phyloP scores from a whole-genome alignment of 2,113 vertebrate species.

The Grammomys surdaster region DNA sequence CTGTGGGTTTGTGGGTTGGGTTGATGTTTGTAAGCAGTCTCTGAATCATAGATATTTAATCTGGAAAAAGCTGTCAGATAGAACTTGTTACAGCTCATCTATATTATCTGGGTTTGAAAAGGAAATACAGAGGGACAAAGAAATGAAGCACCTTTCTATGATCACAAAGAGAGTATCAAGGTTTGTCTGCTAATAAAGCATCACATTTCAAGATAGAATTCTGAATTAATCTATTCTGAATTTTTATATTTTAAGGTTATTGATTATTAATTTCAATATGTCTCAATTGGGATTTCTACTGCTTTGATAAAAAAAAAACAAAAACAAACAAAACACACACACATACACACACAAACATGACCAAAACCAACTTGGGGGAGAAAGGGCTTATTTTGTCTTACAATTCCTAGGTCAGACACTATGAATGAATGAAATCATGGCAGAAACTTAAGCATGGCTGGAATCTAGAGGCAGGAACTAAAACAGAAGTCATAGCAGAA shows the following conservation, averaged over 20 bases:
- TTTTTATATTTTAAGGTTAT: neutral
- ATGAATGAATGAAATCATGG: neutral
- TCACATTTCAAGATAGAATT: conserved; percentile 6
- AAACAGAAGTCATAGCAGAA: neutral
- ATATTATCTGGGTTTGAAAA: neutral
- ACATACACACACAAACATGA: neutral
- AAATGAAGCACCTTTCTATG: neutral
- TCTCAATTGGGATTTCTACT: neutral
- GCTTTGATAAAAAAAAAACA: neutral
- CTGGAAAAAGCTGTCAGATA: neutral
- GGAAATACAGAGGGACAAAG: neutral
- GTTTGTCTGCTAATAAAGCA: neutral
- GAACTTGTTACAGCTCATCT: neutral
- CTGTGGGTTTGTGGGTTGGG: neutral
- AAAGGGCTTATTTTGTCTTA: neutral
- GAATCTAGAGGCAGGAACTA: no score
- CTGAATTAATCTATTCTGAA: neutral
- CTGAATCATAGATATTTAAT: neutral
- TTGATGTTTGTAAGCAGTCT: neutral
- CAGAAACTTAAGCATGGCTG: neutral
- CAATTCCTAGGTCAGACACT: neutral
- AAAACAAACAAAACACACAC: no score
- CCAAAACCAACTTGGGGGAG: neutral
- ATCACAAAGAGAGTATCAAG: neutral
- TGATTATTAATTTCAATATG: neutral